Conservation (phyloP, 2,113 vertebrate species). For the Maccullochella peelii region DNA sequence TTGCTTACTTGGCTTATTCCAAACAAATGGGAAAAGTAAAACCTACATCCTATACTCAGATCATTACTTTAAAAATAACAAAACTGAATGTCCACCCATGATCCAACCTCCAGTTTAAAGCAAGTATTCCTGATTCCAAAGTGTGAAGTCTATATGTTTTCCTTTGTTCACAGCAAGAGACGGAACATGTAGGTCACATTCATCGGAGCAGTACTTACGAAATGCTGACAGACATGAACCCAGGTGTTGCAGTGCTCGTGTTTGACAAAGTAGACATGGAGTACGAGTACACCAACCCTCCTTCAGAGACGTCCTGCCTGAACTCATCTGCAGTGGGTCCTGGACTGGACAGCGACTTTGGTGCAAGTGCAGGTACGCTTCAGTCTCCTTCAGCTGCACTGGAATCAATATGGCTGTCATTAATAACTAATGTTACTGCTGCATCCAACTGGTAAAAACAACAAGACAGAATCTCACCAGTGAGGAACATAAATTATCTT, state of each 20-base stretch:
- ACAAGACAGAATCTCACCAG: background rate
- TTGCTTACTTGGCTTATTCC: background rate
- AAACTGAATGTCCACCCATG: background rate
- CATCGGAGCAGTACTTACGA: conserved; percentile 74
- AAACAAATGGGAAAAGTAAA: background rate
- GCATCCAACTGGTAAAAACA: background rate
- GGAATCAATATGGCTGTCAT: background rate
- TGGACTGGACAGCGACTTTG: conserved; percentile 89
- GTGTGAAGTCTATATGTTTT: background rate
- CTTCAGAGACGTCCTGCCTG: conserved; percentile 56
- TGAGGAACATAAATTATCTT: background rate
- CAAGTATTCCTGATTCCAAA: background rate
- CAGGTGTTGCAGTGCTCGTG: conserved; percentile 27
- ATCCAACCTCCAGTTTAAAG: background rate
- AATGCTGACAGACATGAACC: conserved; percentile 49
- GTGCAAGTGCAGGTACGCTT: conserved; percentile 85
- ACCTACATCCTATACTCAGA: background rate
- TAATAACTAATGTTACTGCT: background rate
- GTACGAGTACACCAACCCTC: conserved; percentile 70
- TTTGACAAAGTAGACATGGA: conserved; percentile 71
- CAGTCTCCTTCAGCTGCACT: background rate
- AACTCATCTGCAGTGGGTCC: conserved; percentile 77
- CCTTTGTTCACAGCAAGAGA: conserved; percentile 42
- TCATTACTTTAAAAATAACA: background rate
- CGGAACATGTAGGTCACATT: conserved; percentile 23